These are phyloP conservation scores for Chrysomallon squamiferum DNA, from an alignment of 1,140 invertebrate species.

Conservation along the genomic window DNA sequence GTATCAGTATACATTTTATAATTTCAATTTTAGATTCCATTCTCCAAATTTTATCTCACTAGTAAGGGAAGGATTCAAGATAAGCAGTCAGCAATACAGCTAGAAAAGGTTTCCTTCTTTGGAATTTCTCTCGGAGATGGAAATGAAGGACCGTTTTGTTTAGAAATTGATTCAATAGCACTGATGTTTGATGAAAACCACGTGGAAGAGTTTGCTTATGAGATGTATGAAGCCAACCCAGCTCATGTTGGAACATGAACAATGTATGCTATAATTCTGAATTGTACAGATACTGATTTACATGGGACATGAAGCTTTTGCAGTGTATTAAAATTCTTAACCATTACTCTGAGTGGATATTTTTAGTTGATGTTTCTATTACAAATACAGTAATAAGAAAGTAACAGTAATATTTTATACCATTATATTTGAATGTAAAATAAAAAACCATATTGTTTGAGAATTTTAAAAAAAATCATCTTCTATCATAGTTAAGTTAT, in stretches of 20 bases:
- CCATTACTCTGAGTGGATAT: too few relatives aligned
- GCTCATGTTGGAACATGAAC: slow-evolving; percentile 22
- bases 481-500: too few relatives aligned
- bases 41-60: slow-evolving; percentile 88
- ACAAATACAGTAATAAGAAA: too few relatives aligned
- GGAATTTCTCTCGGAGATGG: slow-evolving; percentile 83
- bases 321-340: too few relatives aligned
- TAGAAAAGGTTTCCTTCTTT: slow-evolving; percentile 73
- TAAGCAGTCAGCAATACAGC: slow-evolving; percentile 71
- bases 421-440: too few relatives aligned
- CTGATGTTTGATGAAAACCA: slow-evolving; percentile 78
- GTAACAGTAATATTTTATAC: too few relatives aligned
- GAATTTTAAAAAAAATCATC: too few relatives aligned
- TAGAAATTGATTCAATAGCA: slow-evolving; percentile 95
- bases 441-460: too few relatives aligned
- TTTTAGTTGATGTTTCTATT: too few relatives aligned
- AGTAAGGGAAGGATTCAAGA: slow-evolving; percentile 89
- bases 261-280: background rate
- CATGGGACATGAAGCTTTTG: too few relatives aligned
- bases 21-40: slow-evolving; percentile 77
- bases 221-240: slow-evolving; percentile 73
- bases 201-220: slow-evolving; percentile 87
- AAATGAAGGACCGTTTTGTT: slow-evolving; percentile 78
- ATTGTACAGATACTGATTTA: too few relatives aligned
- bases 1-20: too few relatives aligned